A percentile compares a stretch with the other conserved stretches of the same genome.
phyloP scores from a whole-genome alignment of 2,797 vertebrate genomes.

The Amblyraja radiata region DNA sequence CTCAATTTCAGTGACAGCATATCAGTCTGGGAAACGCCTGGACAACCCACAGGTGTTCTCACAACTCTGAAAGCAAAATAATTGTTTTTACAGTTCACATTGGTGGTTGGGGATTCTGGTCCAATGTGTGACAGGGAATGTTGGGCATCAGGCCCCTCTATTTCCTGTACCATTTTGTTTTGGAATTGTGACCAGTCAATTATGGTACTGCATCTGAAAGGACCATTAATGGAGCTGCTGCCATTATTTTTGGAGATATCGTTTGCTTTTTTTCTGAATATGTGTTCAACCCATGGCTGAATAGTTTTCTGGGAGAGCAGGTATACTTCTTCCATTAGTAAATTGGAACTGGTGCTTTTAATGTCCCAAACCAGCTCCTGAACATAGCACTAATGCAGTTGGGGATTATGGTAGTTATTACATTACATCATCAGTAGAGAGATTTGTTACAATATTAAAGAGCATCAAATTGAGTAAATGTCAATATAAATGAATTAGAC shows the following conservation, averaged over 20 bases:
- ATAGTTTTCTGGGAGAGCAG: not conserved
- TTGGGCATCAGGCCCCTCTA: not conserved
- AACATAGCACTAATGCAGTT: slow-evolving; percentile 87
- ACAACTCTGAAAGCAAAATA: not conserved
- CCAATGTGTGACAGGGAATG: not conserved
- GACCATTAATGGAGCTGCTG: too few relatives aligned
- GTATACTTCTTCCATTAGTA: not conserved
- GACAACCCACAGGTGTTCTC: too few relatives aligned
- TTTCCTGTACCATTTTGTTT: not conserved
- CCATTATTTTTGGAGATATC: not conserved
- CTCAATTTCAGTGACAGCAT: too few relatives aligned
- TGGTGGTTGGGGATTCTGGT: not conserved
- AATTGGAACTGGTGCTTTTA: not conserved
- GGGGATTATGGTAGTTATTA: slow-evolving; percentile 96
- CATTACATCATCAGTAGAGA: slow-evolving; percentile 99
- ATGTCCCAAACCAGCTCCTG: slow-evolving; percentile 60
- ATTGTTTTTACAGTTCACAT: not conserved
- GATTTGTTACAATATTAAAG: slow-evolving; percentile 83
- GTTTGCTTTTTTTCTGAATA: not conserved
- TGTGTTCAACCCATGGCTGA: not conserved
- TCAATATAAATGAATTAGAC: slow-evolving; percentile 91
- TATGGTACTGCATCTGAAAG: not conserved
- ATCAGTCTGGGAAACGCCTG: too few relatives aligned
- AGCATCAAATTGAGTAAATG: slow-evolving; percentile 99
- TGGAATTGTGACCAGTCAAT: not conserved